These are phyloP conservation scores for Eulemur macaco DNA, from an alignment of 2,113 vertebrate genomes.

Conservation along the genomic window DNA sequence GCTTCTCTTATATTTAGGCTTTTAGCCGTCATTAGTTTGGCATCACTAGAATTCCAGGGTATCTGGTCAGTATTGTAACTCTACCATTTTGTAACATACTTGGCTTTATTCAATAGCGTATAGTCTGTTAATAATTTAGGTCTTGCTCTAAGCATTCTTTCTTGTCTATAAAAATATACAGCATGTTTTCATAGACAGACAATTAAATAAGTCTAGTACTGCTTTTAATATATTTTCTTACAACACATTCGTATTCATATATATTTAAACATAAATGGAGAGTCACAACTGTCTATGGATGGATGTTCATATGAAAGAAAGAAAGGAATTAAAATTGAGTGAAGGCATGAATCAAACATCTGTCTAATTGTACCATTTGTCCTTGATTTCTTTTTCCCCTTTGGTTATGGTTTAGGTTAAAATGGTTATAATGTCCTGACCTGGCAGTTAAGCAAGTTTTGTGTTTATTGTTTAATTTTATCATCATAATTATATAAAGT, in stretches of 20 bases:
- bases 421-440: neutral
- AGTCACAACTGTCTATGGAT: neutral
- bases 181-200: neutral
- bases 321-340: neutral
- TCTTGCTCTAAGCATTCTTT: neutral
- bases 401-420: neutral
- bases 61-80: neutral
- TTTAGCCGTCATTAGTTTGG: neutral
- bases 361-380: neutral
- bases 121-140: neutral
- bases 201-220: neutral
- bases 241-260: neutral
- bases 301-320: neutral
- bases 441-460: neutral
- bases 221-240: neutral
- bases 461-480: slow-evolving; percentile 29
- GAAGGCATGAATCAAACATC: neutral
- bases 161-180: neutral
- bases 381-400: neutral
- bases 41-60: neutral
- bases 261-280: neutral
- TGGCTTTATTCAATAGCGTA: neutral
- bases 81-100: neutral
- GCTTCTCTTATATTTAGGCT: neutral
- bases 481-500: neutral